A percentile compares a stretch with the other conserved stretches of the same genome.
These are phyloP conservation scores for Heliconius ismenius DNA, from an alignment of 2,888 invertebrate species.

Conservation along the genomic window DNA sequence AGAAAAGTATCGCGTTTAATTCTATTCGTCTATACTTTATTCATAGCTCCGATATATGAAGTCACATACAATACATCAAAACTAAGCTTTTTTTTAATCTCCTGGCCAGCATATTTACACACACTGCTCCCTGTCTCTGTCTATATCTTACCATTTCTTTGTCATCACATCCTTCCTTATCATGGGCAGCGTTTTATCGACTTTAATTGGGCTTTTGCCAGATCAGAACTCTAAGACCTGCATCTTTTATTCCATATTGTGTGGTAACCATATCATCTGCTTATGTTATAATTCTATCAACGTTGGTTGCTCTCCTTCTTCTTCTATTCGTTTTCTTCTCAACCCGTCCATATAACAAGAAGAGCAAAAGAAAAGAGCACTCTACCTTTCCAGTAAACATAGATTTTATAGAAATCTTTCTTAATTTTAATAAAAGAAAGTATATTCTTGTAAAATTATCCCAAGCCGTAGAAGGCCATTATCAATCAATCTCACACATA, in stretches of 20 bases:
- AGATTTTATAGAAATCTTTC: neutral
- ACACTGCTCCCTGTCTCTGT: neutral
- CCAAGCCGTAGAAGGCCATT: neutral
- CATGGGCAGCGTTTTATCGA: neutral
- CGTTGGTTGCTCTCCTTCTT: neutral
- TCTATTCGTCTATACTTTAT: neutral
- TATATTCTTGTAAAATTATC: neutral
- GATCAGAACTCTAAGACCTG: neutral
- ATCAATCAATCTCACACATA: slow-evolving; percentile 2
- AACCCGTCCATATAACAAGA: neutral
- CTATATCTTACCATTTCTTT: neutral
- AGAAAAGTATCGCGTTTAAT: neutral
- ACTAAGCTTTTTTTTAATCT: neutral
- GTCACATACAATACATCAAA: neutral
- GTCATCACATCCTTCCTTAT: neutral
- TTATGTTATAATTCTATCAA: neutral
- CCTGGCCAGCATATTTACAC: neutral
- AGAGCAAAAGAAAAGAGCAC: neutral
- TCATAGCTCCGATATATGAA: neutral
- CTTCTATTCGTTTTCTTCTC: neutral
- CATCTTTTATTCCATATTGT: no score
- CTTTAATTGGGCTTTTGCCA: neutral
- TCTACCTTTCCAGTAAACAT: neutral
- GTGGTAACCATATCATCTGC: no score
- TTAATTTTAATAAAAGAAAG: neutral